Evolutionary conservation across 2,797 vertebrate genomes (phyloP).

Genomic region (Poecilia gillii): DNA sequence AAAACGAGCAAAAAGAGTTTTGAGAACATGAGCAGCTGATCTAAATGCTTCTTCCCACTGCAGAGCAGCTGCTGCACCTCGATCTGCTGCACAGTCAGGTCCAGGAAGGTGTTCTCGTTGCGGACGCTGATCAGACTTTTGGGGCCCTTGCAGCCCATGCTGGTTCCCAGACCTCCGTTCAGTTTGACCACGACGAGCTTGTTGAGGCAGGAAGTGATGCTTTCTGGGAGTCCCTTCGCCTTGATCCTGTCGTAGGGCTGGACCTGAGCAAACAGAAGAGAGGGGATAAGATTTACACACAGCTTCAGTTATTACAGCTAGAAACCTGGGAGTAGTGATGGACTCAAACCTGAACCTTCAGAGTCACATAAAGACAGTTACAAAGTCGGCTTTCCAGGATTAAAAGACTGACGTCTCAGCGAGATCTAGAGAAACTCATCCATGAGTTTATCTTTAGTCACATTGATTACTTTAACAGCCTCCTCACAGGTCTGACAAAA

Average conservation of each 20-base stretch:
- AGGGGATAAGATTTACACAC: background rate
- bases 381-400: too few relatives aligned
- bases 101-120: conserved; percentile 97
- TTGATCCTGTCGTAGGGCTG: conserved; percentile 91
- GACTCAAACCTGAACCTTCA: too few relatives aligned
- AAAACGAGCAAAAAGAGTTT: background rate
- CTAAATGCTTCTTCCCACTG: background rate
- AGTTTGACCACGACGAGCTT: conserved; percentile 96
- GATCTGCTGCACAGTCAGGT: conserved; percentile 96
- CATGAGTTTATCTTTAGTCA: too few relatives aligned
- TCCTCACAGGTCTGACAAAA: too few relatives aligned
- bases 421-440: too few relatives aligned
- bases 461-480: too few relatives aligned
- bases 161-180: conserved; percentile 95
- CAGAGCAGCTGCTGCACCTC: conserved; percentile 79
- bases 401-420: too few relatives aligned
- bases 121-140: conserved; percentile 98
- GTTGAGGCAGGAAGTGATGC: conserved; percentile 86
- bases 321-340: too few relatives aligned
- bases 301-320: too few relatives aligned
- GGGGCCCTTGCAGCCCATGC: conserved; percentile 97
- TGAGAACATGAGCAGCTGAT: background rate
- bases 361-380: too few relatives aligned
- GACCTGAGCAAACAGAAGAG: conserved; percentile 75
- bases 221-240: conserved; percentile 83